phyloP scores from a whole-genome alignment of 2,797 vertebrate species.

The Pantherophis vulpinus region DNA sequence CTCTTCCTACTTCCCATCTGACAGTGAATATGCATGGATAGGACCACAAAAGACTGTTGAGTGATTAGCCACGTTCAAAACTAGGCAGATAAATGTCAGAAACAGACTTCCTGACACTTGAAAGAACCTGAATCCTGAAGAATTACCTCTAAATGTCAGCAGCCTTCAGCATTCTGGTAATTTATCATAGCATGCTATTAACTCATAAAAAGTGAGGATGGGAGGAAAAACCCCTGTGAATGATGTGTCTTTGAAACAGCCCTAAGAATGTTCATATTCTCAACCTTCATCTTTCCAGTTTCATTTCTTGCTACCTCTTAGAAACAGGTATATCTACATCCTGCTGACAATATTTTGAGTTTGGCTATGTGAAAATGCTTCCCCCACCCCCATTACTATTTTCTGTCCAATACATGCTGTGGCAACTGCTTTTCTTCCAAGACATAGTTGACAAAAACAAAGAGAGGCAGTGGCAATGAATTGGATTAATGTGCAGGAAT shows the following conservation, averaged over 20 bases:
- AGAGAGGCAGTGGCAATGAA: conserved; percentile 46
- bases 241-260: background rate
- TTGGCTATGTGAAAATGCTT: conserved; percentile 30
- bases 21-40: background rate
- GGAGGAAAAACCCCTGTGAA: background rate
- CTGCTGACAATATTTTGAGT: conserved; percentile 13
- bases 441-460: conserved; percentile 33
- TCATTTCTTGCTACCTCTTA: conserved; percentile 35
- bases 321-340: conserved; percentile 22
- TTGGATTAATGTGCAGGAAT: conserved; percentile 29
- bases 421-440: conserved; percentile 50
- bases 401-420: conserved; percentile 16
- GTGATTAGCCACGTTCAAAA: background rate
- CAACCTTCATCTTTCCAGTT: background rate
- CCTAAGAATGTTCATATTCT: conserved; percentile 10
- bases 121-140: background rate
- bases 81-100: background rate
- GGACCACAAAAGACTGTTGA: background rate
- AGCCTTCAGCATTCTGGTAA: background rate
- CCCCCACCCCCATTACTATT: conserved; percentile 28
- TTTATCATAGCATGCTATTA: background rate
- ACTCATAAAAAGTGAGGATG: background rate
- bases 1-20: too few species aligned
- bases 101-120: background rate
- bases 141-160: conserved; percentile 3